Evolutionary conservation across 2,888 invertebrate genomes (phyloP).

Genomic region (Zaprionus bogoriensis): DNA sequence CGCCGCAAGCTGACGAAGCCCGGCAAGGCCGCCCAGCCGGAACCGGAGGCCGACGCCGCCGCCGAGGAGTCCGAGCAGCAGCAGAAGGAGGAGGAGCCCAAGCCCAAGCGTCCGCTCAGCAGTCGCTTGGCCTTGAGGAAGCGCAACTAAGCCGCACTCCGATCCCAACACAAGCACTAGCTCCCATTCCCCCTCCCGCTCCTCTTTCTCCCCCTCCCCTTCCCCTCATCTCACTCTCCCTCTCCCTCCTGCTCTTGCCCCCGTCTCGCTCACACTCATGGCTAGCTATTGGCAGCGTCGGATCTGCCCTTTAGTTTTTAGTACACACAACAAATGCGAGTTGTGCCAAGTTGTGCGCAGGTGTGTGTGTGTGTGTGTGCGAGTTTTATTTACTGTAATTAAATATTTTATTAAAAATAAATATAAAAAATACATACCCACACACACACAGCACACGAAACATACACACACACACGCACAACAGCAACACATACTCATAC

Average conservation of each 20-base stretch:
- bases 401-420: slow-evolving; percentile 10
- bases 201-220: background rate
- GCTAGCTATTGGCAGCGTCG: slow-evolving; percentile 70
- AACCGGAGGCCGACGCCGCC: slow-evolving; percentile 68
- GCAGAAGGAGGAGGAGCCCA: slow-evolving; percentile 79
- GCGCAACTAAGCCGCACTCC: slow-evolving; percentile 67
- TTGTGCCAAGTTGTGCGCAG: slow-evolving; percentile 3
- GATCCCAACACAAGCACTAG: background rate
- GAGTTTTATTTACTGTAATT: slow-evolving; percentile 7
- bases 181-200: background rate
- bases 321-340: slow-evolving; percentile 51
- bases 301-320: slow-evolving; percentile 73
- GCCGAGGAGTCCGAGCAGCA: slow-evolving; percentile 78
- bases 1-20: slow-evolving; percentile 79
- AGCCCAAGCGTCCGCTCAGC: slow-evolving; percentile 76
- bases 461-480: slow-evolving; percentile 11
- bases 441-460: background rate
- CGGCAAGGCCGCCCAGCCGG: slow-evolving; percentile 65
- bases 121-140: slow-evolving; percentile 80
- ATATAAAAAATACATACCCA: slow-evolving; percentile 1
- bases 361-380: slow-evolving; percentile 1
- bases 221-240: background rate
- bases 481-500: background rate
- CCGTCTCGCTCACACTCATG: slow-evolving; percentile 50
- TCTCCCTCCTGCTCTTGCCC: background rate